Base-by-base conservation (phyloP, 2,888 invertebrate species). In the Unio pictorum region DNA sequence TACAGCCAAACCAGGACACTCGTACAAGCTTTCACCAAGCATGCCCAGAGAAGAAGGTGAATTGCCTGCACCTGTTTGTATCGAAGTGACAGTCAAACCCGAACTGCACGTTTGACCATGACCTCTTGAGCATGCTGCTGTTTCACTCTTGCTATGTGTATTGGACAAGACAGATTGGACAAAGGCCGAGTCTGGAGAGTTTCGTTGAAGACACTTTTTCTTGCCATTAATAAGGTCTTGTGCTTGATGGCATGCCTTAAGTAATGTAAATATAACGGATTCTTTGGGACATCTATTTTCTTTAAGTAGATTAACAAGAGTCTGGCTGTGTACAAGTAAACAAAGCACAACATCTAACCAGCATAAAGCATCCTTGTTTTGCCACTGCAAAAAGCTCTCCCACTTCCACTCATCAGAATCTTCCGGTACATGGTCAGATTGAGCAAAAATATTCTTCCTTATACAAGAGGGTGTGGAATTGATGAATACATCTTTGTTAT, bases 311-410 rank as follows among this genome's bases (percentile, higher is more conserved):
- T 74, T 68, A 57, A 74, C 73, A 55, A 85, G 30, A 7, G 80
- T 75, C 66, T 75, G 72, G 64, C 83, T 83, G 67, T 88, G 86
- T 17, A 85, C 87, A 8, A 87, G 65, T 54, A 88, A 73, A 65
- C 84, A 83, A 26, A 88, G 74, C 5, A 87, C 77, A 1, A 88
- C 88, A 75, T 89, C 88, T 62, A 89, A 76, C 89, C 89, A 89
- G 71, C 89, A 89, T 57, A 89, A 75, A 7, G 87, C 87, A 66
- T 88, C 88, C 59, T 81, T 78, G 67, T 89, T 89, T 68, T 80
- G 80, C 89, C 89, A 89, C 71, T 88, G 89, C 54, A 84, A 76
- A 73, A 80, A 85, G 58, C 69, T 34, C 28, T 55, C 8, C 11
- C 58, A 23, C n/a, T 23, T 58, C 58, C n/a, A 18, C n/a, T 59